These are phyloP conservation scores for Lagocephalus sceleratus DNA, from an alignment of 2,797 vertebrate genomes.

Conservation along the genomic window DNA sequence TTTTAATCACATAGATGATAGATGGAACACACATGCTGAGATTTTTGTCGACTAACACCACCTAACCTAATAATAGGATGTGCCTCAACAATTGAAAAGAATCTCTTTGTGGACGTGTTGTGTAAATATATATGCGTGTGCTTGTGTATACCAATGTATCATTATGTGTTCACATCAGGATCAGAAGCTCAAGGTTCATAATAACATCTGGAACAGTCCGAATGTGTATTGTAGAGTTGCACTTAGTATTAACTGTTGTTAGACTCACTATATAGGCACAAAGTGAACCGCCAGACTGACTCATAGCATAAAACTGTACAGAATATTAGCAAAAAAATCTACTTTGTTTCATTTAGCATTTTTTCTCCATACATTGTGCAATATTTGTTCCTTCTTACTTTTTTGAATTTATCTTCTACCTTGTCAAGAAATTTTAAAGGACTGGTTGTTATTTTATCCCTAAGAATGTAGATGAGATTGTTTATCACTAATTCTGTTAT, in stretches of 20 bases:
- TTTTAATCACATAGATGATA: slow-evolving; percentile 59
- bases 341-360: slow-evolving; percentile 21
- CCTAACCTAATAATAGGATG: slow-evolving; percentile 69
- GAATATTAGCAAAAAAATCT: slow-evolving; percentile 21
- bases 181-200: slow-evolving; percentile 1
- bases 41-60: slow-evolving; percentile 71
- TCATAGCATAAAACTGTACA: slow-evolving; percentile 54
- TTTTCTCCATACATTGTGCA: slow-evolving; percentile 50
- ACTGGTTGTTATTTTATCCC: not conserved
- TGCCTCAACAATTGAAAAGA: slow-evolving; percentile 69
- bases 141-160: slow-evolving; percentile 52
- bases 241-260: slow-evolving; percentile 57
- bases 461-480: not conserved
- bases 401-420: slow-evolving; percentile 5
- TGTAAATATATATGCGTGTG: slow-evolving; percentile 39
- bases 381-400: slow-evolving; percentile 33
- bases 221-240: slow-evolving; percentile 25
- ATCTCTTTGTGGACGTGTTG: slow-evolving; percentile 49
- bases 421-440: slow-evolving; percentile 4
- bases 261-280: slow-evolving; percentile 56
- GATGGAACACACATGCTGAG: slow-evolving; percentile 37
- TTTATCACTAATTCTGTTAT: too few species aligned
- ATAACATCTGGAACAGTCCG: slow-evolving; percentile 13
- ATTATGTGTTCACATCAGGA: slow-evolving; percentile 33
- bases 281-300: slow-evolving; percentile 51